Base-by-base conservation (phyloP, 1,140 invertebrate genomes). In the Trachymyrmex septentrionalis region DNA sequence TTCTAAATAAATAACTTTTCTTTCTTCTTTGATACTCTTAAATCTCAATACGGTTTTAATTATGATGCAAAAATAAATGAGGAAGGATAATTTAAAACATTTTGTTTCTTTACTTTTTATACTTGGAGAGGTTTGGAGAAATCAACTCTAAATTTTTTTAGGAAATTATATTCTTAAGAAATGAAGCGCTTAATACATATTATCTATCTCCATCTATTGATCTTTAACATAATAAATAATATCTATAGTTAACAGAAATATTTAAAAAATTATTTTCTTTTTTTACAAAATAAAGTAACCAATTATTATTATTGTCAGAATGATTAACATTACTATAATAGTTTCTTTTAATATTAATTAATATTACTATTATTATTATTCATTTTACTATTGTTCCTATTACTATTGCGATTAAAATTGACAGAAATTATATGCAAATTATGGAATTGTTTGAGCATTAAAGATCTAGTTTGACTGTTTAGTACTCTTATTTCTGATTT, bases 41-140 rank as follows among this genome's bases (percentile, higher is more conserved):
- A 76, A 66, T 34, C 9, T 64, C 30, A 19, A 66, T 76, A 21
- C 14, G 34, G 24, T 75, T 57, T 1, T 57, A 76, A 75, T 59
- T 16, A 10, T 19, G 30, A 12, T 38, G 21, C 14, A 21, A 38
- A 57, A 59, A 76, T 76, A 38, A 44, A 61, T 61, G 14, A 10
- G n/a, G 30, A 19, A n/a, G 0, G 12, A 16, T 30, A 34, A 73
- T 55, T 30, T 59, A 7, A 24, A 57, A 38, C 14, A 27, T 34
- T 0, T 34, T 44, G 19, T 24, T 61, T 48, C 10, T 44, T 7
- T n/a, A 19, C 21, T 9, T 7, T 6, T 24, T 9, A 5, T 34
- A 34, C 6, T 76, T 76, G 5, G 10, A 14, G 0, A 27, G 10
- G 57, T 34, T 12, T 3, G 27, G 27, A 75, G 30, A 75, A 34